Evolutionary conservation across 2,797 vertebrate species (phyloP).

Genomic region (Catamblyrhynchus diadema): DNA sequence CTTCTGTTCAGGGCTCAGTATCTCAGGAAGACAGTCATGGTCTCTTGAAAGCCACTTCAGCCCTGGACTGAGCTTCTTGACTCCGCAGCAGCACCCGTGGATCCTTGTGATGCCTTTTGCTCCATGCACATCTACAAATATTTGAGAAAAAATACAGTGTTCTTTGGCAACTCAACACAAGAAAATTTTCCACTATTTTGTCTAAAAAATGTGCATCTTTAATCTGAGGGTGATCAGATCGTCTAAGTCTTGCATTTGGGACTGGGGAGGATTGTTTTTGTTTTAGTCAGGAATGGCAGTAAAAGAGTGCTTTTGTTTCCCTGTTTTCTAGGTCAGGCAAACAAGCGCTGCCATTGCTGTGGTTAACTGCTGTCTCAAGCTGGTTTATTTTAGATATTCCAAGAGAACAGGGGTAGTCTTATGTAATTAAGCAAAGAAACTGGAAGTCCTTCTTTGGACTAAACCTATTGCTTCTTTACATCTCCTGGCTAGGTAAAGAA

Average conservation of each 20-base stretch:
- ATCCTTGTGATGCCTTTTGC: not conserved
- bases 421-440: not conserved
- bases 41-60: not conserved
- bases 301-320: not conserved
- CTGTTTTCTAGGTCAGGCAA: not conserved
- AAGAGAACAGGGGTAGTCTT: not conserved
- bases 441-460: not conserved
- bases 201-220: not conserved
- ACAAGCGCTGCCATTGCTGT: not conserved
- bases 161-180: not conserved
- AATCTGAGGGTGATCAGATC: not conserved
- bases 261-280: not conserved
- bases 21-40: not conserved
- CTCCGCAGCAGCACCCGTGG: not conserved
- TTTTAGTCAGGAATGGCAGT: not conserved
- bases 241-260: not conserved
- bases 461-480: not conserved
- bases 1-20: not conserved
- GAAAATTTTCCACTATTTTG: not conserved
- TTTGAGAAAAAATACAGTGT: not conserved
- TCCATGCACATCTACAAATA: accelerated
- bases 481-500: not conserved
- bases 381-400: not conserved
- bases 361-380: not conserved
- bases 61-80: not conserved